Evolutionary conservation across 2,888 invertebrate species (phyloP), one percentile per base, ranked within the genome.

Genomic region (Invenusta paracnida): DNA sequence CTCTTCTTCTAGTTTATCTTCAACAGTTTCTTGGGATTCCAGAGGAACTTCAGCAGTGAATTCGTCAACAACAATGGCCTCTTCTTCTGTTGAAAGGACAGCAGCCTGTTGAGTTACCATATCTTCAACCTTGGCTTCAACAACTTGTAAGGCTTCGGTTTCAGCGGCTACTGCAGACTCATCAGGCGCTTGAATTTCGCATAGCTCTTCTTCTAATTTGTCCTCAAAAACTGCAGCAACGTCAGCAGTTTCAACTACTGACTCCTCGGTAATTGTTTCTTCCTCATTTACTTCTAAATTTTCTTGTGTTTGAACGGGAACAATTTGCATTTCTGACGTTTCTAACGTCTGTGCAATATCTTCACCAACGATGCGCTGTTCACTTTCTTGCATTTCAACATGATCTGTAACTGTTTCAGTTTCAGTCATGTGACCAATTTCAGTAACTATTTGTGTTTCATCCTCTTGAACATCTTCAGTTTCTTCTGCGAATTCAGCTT

Each of bases 1-100:
- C 23, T 73, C 73, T 23, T 73, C 73, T 73, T 73, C 73, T 5
- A 73, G 73, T 73, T 73, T 73, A 23, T 73, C 73, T 73, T 73
- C 73, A 25, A 73, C 23, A 2, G 23, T 23, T 25, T 73, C 73
- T 73, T 73, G 73, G 5, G 73, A 73, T 73, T 73, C 73, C 2
- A 73, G 27, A n/a, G 73, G 73, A 73, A 73, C 25, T 23, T 73
- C 73, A 73, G 73, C 73, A n/a, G 73, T 13, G 23, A 73, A 73
- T 23, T 73, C 73, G 5, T 73, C 73, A 5, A 73, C 73, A 13
- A 23, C 73, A 73, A 73, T 73, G 23, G 17, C 73, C 25, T 73
- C 73, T 73, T 73, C 73, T 23, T 73, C 73, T 13, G 25, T 73
- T 13, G 11, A 2, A 13, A 73, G 2, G 73, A 23, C 23, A 5